A percentile compares a stretch with the other conserved stretches of the same genome.
phyloP scores from a whole-genome alignment of 2,113 vertebrate species.

The Coptodon rendalli region DNA sequence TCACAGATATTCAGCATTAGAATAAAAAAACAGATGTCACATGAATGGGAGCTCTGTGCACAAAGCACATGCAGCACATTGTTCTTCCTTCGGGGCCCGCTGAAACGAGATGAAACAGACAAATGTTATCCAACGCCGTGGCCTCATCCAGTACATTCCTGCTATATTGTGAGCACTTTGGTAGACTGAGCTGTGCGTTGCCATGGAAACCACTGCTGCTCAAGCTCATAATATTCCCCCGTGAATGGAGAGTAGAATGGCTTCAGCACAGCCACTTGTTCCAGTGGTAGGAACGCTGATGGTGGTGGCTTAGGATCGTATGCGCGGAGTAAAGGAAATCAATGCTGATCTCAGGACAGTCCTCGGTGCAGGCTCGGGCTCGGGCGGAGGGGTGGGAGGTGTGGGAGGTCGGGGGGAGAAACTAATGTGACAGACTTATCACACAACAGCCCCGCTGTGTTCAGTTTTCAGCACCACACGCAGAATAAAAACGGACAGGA shows the following conservation, averaged over 20 bases:
- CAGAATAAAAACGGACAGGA: neutral
- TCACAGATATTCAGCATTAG: neutral
- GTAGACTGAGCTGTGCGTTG: slow-evolving; percentile 76
- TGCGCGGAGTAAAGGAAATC: neutral
- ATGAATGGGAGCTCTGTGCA: slow-evolving; percentile 26
- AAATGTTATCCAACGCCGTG: slow-evolving; percentile 34
- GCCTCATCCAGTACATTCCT: slow-evolving; percentile 66
- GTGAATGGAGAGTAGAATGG: slow-evolving; percentile 63
- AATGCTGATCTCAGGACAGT: neutral
- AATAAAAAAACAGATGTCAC: slow-evolving; percentile 13
- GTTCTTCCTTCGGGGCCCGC: slow-evolving; percentile 1
- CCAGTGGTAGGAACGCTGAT: slow-evolving; percentile 32
- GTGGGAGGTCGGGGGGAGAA: neutral
- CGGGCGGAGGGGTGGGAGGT: neutral
- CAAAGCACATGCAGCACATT: slow-evolving; percentile 10
- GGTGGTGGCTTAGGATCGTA: neutral
- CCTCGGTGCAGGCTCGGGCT: neutral
- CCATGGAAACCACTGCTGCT: slow-evolving; percentile 82
- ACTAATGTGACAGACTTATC: neutral
- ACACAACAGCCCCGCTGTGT: neutral
- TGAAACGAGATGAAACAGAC: slow-evolving; percentile 33
- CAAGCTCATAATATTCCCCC: slow-evolving; percentile 79
- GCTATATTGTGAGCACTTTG: slow-evolving; percentile 66
- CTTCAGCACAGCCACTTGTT: slow-evolving; percentile 40
- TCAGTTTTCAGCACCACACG: neutral